A percentile compares a stretch with the other conserved stretches of the same genome.
These are phyloP conservation scores for Schlechtendalia chinensis DNA, from an alignment of 1,140 invertebrate genomes.

Conservation along the genomic window DNA sequence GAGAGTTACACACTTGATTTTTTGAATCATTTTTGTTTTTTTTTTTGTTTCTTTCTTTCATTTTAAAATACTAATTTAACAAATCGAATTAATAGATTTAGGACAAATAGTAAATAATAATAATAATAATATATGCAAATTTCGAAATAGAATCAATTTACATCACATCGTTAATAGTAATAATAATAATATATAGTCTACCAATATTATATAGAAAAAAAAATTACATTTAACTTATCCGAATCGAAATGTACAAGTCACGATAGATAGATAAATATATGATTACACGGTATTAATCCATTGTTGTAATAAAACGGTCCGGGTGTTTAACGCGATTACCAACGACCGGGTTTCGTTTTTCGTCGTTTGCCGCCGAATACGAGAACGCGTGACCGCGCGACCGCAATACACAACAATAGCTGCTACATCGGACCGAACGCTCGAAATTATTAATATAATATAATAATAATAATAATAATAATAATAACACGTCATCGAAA, in stretches of 20 bases:
- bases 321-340: no score
- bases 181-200: conserved; percentile 27
- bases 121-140: conserved; percentile 7
- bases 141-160: conserved; percentile 28
- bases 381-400: no score
- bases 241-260: conserved; percentile 32
- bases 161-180: conserved; percentile 15
- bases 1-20: conserved; percentile 9
- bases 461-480: no score
- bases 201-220: conserved; percentile 18
- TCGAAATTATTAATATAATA: no score
- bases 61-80: conserved; percentile 42
- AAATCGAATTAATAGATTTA: conserved; percentile 42
- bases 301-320: no score
- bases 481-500: no score
- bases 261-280: neutral
- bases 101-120: conserved; percentile 39
- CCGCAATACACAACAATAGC: no score
- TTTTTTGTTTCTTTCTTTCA: conserved; percentile 6
- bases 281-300: no score
- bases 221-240: conserved; percentile 22
- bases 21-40: conserved; percentile 16
- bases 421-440: no score
- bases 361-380: no score
- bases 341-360: no score